Evolutionary conservation across 2,113 vertebrate species (phyloP), one percentile per base, ranked within the genome.

Genomic region (Tyrannus savana): DNA sequence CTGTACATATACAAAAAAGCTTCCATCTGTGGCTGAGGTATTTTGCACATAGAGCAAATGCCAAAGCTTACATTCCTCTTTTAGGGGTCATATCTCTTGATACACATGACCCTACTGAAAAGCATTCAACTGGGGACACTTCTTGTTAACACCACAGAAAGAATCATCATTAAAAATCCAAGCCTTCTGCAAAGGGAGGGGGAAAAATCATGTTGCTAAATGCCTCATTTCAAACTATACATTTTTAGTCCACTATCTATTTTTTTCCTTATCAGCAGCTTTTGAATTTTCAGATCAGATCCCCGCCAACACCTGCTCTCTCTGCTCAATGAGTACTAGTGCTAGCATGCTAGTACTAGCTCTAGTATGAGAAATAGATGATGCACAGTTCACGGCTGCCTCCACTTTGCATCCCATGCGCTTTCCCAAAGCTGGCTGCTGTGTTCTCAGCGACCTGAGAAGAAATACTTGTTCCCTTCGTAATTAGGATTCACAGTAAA

Each of bases 401-500:
- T 94, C 89, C 68, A 13, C 85, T 92, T 52, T 60, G 68, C 76
- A 82, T 87, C 93, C 72, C 81, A 53, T 91, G 60, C 75, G 50
- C 94, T 91, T 74, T 53, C 47, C 77, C 76, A 94, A 91, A 94
- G 89, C 92, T 84, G 58, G 79, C 41, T 69, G 63, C 80, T 83
- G 66, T 33, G 62, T 83, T 96, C 93, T 42, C 84, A 90, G 76
- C 84, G 42, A 91, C 76, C 95, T 97, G 80, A 88, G 95, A 96
- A 97, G 87, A 94, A 94, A 97, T 88, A 94, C 80, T 94, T 95
- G 84, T 79, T 93, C 95, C 80, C 90, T 94, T 95, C 68, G 0
- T 97, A 97, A 97, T 98, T 97, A 97, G 96, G 96, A 97, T 97
- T 96, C 93, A 84, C 95, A 95, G 92, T 95, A 97, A 98, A 98